phyloP scores from a whole-genome alignment of 2,797 vertebrate species.

The Myotis myotis region DNA sequence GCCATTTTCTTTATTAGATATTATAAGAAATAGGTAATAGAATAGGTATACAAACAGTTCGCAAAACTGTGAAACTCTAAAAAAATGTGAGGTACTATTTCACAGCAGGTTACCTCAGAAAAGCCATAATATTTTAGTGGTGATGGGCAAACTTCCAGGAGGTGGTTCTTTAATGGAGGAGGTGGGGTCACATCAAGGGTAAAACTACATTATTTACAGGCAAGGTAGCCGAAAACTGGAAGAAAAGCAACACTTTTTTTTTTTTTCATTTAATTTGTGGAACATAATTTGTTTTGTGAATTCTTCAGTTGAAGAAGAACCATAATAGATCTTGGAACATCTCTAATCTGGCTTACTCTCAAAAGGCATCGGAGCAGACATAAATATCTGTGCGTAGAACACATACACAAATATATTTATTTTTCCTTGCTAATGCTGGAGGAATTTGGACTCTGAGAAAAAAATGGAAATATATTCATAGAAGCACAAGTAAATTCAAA shows the following conservation, averaged over 20 bases:
- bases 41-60: background rate
- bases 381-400: background rate
- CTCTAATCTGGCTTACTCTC: background rate
- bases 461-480: slow-evolving; percentile 32
- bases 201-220: background rate
- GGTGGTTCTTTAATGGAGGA: background rate
- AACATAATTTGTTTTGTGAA: background rate
- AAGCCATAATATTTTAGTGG: background rate
- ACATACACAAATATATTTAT: background rate
- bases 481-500: slow-evolving; percentile 40
- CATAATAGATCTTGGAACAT: background rate
- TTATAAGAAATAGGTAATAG: background rate
- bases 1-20: background rate
- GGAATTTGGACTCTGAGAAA: background rate
- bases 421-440: background rate
- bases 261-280: background rate
- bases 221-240: background rate
- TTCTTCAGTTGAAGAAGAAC: background rate
- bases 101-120: background rate
- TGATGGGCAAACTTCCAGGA: background rate
- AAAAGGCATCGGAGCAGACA: background rate
- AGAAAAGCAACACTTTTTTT: background rate
- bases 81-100: background rate
- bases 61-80: background rate
- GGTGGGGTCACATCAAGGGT: background rate